Evolutionary conservation across 2,888 invertebrate genomes (phyloP).

Genomic region (Agriopis leucophaearia): DNA sequence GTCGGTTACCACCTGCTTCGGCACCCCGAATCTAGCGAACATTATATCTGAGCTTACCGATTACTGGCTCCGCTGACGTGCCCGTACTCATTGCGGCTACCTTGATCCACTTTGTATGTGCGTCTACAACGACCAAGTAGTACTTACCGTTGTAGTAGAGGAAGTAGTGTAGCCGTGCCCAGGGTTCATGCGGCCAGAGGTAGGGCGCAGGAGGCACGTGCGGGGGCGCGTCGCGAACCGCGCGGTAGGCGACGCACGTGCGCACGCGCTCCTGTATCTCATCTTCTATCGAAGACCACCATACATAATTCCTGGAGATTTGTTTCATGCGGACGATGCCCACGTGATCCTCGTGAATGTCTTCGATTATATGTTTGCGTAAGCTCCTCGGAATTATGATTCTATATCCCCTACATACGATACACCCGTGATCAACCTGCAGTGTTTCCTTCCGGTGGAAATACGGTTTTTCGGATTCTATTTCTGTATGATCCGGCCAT

Average conservation of each 20-base stretch:
- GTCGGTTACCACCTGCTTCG: background rate
- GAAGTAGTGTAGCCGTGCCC: constrained; percentile 41
- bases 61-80: too few species aligned
- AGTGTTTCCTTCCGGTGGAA: background rate
- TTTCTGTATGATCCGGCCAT: too few species aligned
- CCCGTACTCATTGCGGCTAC: constrained; percentile 18
- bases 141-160: constrained; percentile 27
- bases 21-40: constrained; percentile 19
- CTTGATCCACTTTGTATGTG: constrained; percentile 48
- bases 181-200: constrained; percentile 42
- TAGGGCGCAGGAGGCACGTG: constrained; percentile 37
- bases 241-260: constrained; percentile 20
- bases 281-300: constrained; percentile 36
- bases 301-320: constrained; percentile 41
- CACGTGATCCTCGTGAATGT: constrained; percentile 29
- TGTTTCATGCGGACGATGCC: constrained; percentile 44
- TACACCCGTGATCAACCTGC: constrained; percentile 19
- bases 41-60: constrained; percentile 15
- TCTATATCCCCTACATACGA: constrained; percentile 31
- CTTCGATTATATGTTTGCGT: too few species aligned
- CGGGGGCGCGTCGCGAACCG: constrained; percentile 18
- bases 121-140: constrained; percentile 46
- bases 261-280: constrained; percentile 30
- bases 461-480: too few species aligned
- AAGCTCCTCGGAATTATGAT: too few species aligned